Conservation (phyloP, 2,797 vertebrate genomes). For the Artibeus jamaicensis region DNA sequence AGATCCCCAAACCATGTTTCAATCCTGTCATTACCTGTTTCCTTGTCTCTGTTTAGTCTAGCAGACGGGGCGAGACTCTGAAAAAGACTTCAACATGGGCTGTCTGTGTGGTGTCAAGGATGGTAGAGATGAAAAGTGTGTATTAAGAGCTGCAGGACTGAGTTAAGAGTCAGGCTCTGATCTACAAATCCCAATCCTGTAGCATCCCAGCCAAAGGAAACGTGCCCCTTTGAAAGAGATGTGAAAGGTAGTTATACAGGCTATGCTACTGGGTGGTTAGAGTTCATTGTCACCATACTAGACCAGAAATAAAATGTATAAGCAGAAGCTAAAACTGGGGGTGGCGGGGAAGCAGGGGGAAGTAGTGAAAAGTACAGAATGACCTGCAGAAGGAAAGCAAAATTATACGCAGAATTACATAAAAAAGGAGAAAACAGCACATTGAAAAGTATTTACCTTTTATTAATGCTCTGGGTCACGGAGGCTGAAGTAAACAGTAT, state of each 20-base stretch:
- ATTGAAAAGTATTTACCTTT: background rate
- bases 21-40: slow-evolving; percentile 76
- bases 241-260: background rate
- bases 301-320: background rate
- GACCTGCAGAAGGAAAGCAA: background rate
- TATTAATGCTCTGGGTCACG: background rate
- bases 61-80: slow-evolving; percentile 69
- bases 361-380: background rate
- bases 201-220: slow-evolving; percentile 37
- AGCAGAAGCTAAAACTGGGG: background rate
- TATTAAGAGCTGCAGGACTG: slow-evolving; percentile 14
- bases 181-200: slow-evolving; percentile 39
- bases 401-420: background rate
- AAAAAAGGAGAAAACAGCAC: background rate
- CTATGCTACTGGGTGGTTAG: background rate
- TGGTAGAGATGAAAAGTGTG: slow-evolving; percentile 50
- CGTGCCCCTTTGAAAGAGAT: background rate
- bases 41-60: slow-evolving; percentile 79
- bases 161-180: slow-evolving; percentile 41
- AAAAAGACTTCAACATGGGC: slow-evolving; percentile 69
- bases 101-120: slow-evolving; percentile 68
- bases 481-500: background rate
- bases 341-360: background rate
- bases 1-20: slow-evolving; percentile 74
- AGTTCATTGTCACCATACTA: background rate